Base-by-base conservation (phyloP, 2,888 invertebrate genomes). In the Catocala fraxini region DNA sequence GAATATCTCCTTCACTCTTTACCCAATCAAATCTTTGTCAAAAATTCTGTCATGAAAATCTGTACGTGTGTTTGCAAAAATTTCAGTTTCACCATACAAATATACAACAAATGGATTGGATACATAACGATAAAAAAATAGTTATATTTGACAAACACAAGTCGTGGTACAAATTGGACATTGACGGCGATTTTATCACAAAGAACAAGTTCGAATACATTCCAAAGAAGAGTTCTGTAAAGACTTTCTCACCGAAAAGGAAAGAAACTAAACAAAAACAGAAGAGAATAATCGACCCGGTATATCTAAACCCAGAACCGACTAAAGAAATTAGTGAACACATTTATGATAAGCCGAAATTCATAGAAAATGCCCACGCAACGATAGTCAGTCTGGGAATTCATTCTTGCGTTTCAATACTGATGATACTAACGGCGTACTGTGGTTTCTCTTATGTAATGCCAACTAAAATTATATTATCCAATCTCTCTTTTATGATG, bases 91-190 rank as follows among this genome's bases (percentile, higher is more conserved):
- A 15, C 12, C 12, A 15, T 33, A 45, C 13, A 34, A 13, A 9
- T 3, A 10, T 39, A 49, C n/a, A 51, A 53, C 63, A 51, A 39
- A 74, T 75, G 74, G 64, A 64, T 25, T 48, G 13, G 5, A 13
- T 0, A 52, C 51, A 45, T 9, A 12, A 15, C 0, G 53, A 15
- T 0, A 60, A 56, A 35, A 10, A n/a, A 0, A 49, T 12, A 1
- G 9, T 52, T 39, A 39, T 39, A 41, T 82, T 75, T 45, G 83
- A 86, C 11, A 84, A 83, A 53, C 74, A 86, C 58, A 86, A 86
- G 42, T 86, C 86, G 0, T 86, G 86, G 86, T 86, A 86, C 57
- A 83, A 84, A 61, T 4, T 85, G 0, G 86, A 86, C 13, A 48
- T 86, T 0, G 85, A 85, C 0, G 84, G 83, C 0, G 77, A 65